Base-by-base conservation (phyloP, 1,140 invertebrate species). In the Dendrolimus kikuchii region DNA sequence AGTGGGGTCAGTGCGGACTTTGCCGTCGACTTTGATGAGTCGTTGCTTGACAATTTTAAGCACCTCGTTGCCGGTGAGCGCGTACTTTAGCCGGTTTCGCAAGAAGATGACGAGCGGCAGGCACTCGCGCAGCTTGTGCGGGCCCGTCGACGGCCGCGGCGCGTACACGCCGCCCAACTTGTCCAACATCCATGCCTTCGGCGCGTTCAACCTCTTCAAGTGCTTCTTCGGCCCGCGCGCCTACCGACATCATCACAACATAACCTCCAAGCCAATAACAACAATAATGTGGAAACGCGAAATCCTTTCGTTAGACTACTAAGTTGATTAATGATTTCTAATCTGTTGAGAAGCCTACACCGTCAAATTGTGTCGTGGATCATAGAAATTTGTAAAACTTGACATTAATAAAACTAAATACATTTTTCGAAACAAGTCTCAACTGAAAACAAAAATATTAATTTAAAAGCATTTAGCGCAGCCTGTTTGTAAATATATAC, bases 151-250 rank as follows among this genome's bases (percentile, higher is more conserved):
- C 57, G 99, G 98, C 72, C 97, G 92, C 44, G 98, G 98, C 62
- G 98, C 95, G 84, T 98, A 99, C 45, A 98, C 96, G 84, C 99
- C 99, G 52, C 97, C 97, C 65, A 99, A 90, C 90, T 99, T 99
- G 90, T 99, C 98, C 90, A 99, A 93, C 97, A 99, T 99, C 98
- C 98, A 99, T 95, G 98, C 95, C 88, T 99, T 99, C 0, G 99
- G 99, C 6, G 99, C 99, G 81, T 96, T 94, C 73, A 99, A 91
- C 90, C 99, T 96, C 93, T 99, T 99, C 90, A 99, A 93, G 91
- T 99, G 98, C 90, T 99, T 99, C 87, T 99, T 99, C 4, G 96
- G 98, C 86, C 99, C 99, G 88, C 98, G 95, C 86, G 95, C 96
- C 97, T 96, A 66, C 38, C 62, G 36, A 58, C 36, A 47, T 63